Evolutionary conservation across 2,888 invertebrate species (phyloP), one percentile per base, ranked within the genome.

Genomic region (Mamestra brassicae): DNA sequence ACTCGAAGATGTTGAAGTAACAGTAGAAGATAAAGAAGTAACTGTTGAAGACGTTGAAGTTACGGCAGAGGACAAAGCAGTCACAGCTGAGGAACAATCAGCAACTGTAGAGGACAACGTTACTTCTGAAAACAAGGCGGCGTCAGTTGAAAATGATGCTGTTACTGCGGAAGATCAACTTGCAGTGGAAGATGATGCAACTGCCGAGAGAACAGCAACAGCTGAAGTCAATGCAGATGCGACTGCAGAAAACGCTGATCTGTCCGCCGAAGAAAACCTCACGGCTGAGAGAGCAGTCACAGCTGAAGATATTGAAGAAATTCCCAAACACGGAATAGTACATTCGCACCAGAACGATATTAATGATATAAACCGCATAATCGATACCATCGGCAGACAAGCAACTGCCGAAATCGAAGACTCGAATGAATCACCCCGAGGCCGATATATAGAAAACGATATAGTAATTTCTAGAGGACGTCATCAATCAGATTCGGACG

Each of bases 391-490:
- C 5, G 64, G 13, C 0, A n/a, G 17, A 4, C 38, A 60, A 5
- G n/a, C 15, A 0, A n/a, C 17, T 0, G 15, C n/a, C 0, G 78
- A 71, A 1, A 78, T 50, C 4, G 70, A 57, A 11, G 70, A 61
- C 0, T 57, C 71, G 0, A 11, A 15, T 0, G 55, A 77, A 42
- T 38, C 15, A 13, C 11, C 26, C 0, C 26, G 11, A 5, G 2
- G 38, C 4, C 13, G 50, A 0, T 74, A 52, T 3, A 36, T 69
- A 1, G 74, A 69, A 10, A 71, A 79, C 26, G 71, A 82, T n/a
- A 71, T 85, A 11, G 65, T 84, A 0, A 85, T 84, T 13, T 52
- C 75, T 3, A 70, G 72, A 34, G 64, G 45, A 0, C 64, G 50
- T 1, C 78, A 60, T 0, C 75, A 52, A 7, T 15, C 50, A 2